These are phyloP conservation scores for Otis tarda DNA, from an alignment of 2,113 vertebrate species.

Conservation along the genomic window DNA sequence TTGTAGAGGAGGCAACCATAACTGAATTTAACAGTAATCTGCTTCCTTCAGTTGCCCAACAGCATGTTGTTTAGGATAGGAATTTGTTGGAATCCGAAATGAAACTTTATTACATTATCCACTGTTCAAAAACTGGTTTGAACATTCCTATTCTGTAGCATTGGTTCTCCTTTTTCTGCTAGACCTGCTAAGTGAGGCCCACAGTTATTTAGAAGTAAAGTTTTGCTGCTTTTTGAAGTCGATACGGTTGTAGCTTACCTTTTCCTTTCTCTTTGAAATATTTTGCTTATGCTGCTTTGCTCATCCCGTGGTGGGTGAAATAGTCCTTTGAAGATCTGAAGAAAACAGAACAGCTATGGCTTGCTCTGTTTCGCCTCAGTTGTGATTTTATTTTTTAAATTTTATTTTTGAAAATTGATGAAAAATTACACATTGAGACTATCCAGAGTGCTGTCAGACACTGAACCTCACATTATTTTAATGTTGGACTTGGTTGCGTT, in stretches of 20 bases:
- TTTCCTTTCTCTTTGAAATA: neutral
- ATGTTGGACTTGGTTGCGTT: neutral
- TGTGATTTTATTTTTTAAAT: neutral
- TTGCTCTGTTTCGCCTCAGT: neutral
- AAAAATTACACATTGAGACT: neutral
- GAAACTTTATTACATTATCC: neutral
- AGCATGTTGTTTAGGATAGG: neutral
- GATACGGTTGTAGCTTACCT: neutral
- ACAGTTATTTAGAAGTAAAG: neutral
- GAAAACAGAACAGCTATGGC: neutral
- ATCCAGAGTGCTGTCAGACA: neutral
- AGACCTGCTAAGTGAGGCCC: neutral
- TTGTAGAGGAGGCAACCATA: neutral
- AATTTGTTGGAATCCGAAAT: neutral
- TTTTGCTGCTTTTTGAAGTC: neutral
- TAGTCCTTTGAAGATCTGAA: neutral
- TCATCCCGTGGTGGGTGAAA: neutral
- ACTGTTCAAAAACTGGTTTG: neutral
- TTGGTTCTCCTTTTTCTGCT: neutral
- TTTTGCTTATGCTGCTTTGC: neutral
- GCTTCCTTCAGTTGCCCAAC: neutral
- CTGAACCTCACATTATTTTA: accelerated
- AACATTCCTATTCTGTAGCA: neutral
- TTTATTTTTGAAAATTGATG: neutral
- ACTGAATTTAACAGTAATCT: neutral